Evolutionary conservation across 2,797 vertebrate species (phyloP), one percentile per base, ranked within the genome.

Genomic region (Pseudopleuronectes americanus): DNA sequence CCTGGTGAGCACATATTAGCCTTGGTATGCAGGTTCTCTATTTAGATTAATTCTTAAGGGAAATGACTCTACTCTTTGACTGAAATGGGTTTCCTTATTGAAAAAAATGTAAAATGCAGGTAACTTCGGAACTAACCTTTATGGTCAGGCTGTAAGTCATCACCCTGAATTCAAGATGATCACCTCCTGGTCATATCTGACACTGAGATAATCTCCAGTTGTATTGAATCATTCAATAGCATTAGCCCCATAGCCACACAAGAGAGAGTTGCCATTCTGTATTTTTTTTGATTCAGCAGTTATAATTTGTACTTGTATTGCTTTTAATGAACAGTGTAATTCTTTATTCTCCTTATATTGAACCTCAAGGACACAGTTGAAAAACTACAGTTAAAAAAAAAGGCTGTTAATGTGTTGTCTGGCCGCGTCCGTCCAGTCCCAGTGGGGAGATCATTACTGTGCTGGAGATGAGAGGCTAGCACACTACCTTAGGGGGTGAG

Each of bases 331-430:
- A 77, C 59, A 55, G 45, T 41, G 26, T 81, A 81, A 80, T 81
- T 83, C 74, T 83, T 84, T 78, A 82, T 83, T 86, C 55, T 41
- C 33, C 62, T 69, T 63, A 61, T 68, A 74, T 57, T 70, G 68
- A 89, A 75, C 84, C 75, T 83, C n/a, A 47, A 81, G 84, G 84
- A 84, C 68, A 53, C 59, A n/a, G 74, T 69, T 57, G 64, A 81
- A 87, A 84, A 88, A 65, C 74, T 51, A 71, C 21, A 1, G 47
- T 76, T 81, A 19, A 59, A 89, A 38, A 38, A 38, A 38, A 38
- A 38, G 86, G 73, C 79, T 84, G 84, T 86, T 92, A 86, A 92
- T 92, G 89, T 87, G 83, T 81, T 88, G 53, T 77, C 80, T 85
- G 80, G 58, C 83, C 81, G 64, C 13, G 69, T 83, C 63, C 16